Evolutionary conservation across 1,140 invertebrate species (phyloP), one percentile per base, ranked within the genome.

Genomic region (Musca vetustissima): DNA sequence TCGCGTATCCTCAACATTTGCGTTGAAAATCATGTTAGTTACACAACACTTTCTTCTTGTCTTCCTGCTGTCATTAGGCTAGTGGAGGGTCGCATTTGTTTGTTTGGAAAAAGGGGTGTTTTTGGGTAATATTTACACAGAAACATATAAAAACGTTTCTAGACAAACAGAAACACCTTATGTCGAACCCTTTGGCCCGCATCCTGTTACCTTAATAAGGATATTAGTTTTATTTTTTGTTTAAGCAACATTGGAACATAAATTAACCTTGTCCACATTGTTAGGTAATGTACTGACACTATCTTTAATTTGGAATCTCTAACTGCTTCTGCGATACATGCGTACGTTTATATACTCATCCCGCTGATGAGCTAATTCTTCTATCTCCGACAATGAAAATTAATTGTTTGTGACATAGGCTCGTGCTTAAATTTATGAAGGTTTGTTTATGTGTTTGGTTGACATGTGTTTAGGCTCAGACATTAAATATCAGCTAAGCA

Each of bases 11-110:
- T 15, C 24, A 14, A 15, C n/a, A 25, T 28, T 57, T 57, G 24
- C 28, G 53, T 57, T 3, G 53, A 57, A 57, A 57, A 57, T 57
- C 53, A 57, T 57, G 24, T 57, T 57, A 57, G 53, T 57, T 57
- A 57, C 13, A 28, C 53, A 57, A 57, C 53, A 57, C 53, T 57
- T 57, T 57, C 53, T 15, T 55, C 22, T 24, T 24, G 11, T 55
- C 13, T 55, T 55, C 15, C 25, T 28, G 22, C 36, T 43, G 36
- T 43, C 36, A 43, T 13, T 43, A 2, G 36, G 36, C 1, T 13
- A 8, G 36, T 43, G 36, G 36, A 11, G 36, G 36, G 36, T 43
- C 36, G 36, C 2, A 43, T 43, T 43, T 13, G 11, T 43, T 43
- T 43, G 36, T 11, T 15, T 7, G 22, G 53, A 57, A 57, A 55